Base-by-base conservation (phyloP, 2,113 vertebrate species). In the Pseudorectes ferrugineus region DNA sequence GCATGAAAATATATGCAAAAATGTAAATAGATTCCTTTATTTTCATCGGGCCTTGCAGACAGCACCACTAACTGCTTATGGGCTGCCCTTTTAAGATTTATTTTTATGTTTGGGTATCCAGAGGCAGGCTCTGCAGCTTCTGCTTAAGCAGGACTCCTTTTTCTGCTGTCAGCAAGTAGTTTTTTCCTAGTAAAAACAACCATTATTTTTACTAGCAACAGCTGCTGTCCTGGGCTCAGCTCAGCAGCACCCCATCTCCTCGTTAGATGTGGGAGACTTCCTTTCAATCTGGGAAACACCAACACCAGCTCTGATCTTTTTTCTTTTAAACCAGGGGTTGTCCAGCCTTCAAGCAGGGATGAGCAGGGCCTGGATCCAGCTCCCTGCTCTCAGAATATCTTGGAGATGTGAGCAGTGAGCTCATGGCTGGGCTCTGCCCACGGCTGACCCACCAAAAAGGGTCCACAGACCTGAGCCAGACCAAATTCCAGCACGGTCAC, bases 171-270 rank as follows among this genome's bases (percentile, higher is more conserved):
- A 70, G 35, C 1, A 5, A 90, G 59, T 12, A 66, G 29, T 25
- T 93, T 70, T 85, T 89, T 36, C 89, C 68, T n/a, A 68, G 45
- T 49, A 46, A 94, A 88, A 83, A 31, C 33, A 58, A 45, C 13
- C 25, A 75, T 63, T 87, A 81, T 13, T 94, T 96, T 94, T 85
- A 78, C 93, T 57, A 89, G 73, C 45, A 89, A 6, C 92, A 95
- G 92, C 92, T 95, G 88, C 28, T 89, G 65, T 58, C 55, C 55
- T 71, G 76, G 72, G 42, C 55, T 73, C 33, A 5, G 72, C 55
- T 73, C 61, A 63, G 83, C 79, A 91, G 85, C 65, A 52, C 48
- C 65, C 57, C 0, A 19, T 65, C 72, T 62, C 48, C 72, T 84
- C 49, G 8, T 75, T 11, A 59, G 36, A 78, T 33, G 57, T 29